phyloP scores from a whole-genome alignment of 1,140 invertebrate genomes.

The Drosophila mojavensis region DNA sequence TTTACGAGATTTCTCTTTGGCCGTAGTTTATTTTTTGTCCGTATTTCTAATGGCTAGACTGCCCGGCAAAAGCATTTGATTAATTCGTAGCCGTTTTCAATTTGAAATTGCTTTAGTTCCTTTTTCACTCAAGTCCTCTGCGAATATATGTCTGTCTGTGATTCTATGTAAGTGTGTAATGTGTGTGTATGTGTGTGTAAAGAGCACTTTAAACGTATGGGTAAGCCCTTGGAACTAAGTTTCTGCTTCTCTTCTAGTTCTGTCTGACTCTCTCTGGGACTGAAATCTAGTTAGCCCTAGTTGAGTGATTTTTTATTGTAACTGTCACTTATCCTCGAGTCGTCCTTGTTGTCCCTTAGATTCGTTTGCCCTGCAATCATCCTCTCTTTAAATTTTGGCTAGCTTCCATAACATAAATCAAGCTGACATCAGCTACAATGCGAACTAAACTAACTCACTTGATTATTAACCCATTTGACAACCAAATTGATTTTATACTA shows the following conservation, averaged over 20 bases:
- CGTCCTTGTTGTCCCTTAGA: not conserved
- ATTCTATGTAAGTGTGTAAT: not conserved
- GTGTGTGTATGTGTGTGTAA: slow-evolving; percentile 8
- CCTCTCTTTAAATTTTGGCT: too few species aligned
- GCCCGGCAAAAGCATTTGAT: slow-evolving; percentile 70
- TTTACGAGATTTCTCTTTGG: slow-evolving; percentile 46
- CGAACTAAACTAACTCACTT: slow-evolving; percentile 24
- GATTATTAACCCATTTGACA: not conserved
- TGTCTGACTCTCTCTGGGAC: slow-evolving; percentile 16
- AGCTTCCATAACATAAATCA: too few species aligned
- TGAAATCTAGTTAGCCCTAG: slow-evolving; percentile 55
- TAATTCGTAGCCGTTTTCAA: slow-evolving; percentile 81
- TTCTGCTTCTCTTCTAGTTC: not conserved
- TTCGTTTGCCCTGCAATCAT: too few species aligned
- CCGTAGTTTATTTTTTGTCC: slow-evolving; percentile 19
- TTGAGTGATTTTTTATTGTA: not conserved
- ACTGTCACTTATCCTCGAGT: not conserved
- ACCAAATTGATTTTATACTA: slow-evolving; percentile 26
- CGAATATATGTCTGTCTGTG: slow-evolving; percentile 7
- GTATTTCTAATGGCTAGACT: slow-evolving; percentile 22
- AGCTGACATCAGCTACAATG: too few species aligned
- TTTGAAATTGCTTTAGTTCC: slow-evolving; percentile 74
- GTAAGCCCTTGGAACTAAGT: slow-evolving; percentile 7
- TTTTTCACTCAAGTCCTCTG: slow-evolving; percentile 16
- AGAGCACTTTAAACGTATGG: slow-evolving; percentile 36